Conservation (phyloP, 2,797 vertebrate species). For the Perodicticus potto region DNA sequence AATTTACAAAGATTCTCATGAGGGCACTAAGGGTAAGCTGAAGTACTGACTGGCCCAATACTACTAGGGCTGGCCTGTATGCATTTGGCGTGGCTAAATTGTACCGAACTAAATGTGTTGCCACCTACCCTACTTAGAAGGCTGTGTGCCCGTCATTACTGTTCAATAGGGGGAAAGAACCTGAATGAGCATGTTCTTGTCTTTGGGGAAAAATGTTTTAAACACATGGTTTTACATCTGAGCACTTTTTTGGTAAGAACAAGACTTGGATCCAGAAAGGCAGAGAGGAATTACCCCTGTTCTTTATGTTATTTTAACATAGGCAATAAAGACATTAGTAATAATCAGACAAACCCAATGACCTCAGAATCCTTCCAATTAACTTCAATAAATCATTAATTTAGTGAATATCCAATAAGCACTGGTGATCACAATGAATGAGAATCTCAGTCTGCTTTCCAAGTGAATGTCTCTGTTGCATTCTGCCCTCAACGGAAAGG, state of each 20-base stretch:
- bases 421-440: neutral
- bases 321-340: neutral
- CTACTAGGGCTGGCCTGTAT: neutral
- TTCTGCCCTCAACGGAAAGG: neutral
- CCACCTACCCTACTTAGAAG: conserved; percentile 12
- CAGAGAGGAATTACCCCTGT: neutral
- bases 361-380: conserved; percentile 49
- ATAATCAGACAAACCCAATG: conserved; percentile 10
- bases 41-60: no score
- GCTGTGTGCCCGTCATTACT: neutral
- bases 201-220: conserved; percentile 51
- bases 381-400: conserved; percentile 10
- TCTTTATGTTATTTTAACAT: neutral
- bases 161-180: conserved; percentile 23
- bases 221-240: conserved; percentile 6
- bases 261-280: neutral
- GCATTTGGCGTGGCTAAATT: neutral
- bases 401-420: conserved; percentile 22
- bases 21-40: neutral
- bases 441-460: neutral
- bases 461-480: neutral
- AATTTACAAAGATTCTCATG: neutral
- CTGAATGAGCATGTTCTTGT: neutral
- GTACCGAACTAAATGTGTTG: neutral
- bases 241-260: conserved; percentile 19